Base-by-base conservation (phyloP, 2,888 invertebrate genomes). In the Patella caerulea region DNA sequence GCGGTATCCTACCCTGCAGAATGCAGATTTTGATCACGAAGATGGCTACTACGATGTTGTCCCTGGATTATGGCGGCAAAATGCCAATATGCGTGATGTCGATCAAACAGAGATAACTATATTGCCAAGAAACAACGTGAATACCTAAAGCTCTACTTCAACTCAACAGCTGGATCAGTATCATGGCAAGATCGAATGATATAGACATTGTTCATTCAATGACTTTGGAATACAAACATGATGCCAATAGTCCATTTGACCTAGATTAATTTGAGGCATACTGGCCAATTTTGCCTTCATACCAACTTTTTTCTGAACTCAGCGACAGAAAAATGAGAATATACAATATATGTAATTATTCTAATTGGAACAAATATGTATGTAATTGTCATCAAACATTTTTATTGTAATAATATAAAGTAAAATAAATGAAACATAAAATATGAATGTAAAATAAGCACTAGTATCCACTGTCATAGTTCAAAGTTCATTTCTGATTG, bases 21-120 rank as follows among this genome's bases (percentile, higher is more conserved):
- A 80, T 73, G 76, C 73, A 19, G 69, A 45, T n/a, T 54, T 83
- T 17, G 83, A 83, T 76, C n/a, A 70, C 15, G 82, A 84, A 74
- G 81, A 84, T 82, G 81, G 74, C 54, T 52, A 82, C 53, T 78
- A 84, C 55, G 72, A 84, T 19, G 52, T 82, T 29, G 71, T 81
- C 55, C 82, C 80, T 54, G 84, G 84, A 17, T 73, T 55, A 55
- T 84, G 83, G 83, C 75, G 84, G 72, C 54, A 73, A 17, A 65
- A 72, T 55, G 82, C n/a, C n/a, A n/a, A n/a, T n/a, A n/a, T n/a
- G n/a, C n/a, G n/a, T n/a, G n/a, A 81, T 15, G 72, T 82, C 14
- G 34, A 79, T 65, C 72, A 72, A 77, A 77, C 70, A 79, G 74
- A 74, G 72, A 74, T 55, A 77, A 74, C 55, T 53, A 69, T 34